phyloP scores from a whole-genome alignment of 2,113 vertebrate genomes.

The Ptyas mucosa region DNA sequence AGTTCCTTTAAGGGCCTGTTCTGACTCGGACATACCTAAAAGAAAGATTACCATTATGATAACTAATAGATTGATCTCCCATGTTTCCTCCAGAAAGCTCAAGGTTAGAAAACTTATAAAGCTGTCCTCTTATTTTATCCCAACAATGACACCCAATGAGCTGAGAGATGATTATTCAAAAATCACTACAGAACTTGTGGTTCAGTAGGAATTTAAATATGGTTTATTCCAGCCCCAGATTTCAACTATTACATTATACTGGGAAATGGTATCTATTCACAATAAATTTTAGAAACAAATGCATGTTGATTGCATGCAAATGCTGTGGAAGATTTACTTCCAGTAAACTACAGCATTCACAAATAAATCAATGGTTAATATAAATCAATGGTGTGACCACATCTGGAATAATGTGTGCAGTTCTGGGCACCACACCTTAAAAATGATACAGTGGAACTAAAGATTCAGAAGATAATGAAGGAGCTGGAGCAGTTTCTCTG shows the following conservation, averaged over 20 bases:
- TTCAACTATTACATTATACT: not conserved
- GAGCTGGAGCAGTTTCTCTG: not conserved
- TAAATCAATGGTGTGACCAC: not conserved
- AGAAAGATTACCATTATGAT: conserved; percentile 7
- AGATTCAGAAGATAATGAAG: not conserved
- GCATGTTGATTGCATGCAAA: not conserved
- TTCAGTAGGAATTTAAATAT: not conserved
- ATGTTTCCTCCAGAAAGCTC: not conserved
- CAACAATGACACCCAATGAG: not conserved
- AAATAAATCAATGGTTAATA: not conserved
- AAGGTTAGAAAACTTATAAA: not conserved
- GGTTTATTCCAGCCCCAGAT: not conserved
- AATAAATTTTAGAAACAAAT: not conserved
- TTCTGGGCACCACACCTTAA: not conserved
- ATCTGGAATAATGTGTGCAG: not conserved
- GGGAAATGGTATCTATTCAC: not conserved
- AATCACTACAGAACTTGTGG: not conserved
- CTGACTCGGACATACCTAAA: conserved; percentile 95
- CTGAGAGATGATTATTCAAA: not conserved
- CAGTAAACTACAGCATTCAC: not conserved
- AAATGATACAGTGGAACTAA: not conserved
- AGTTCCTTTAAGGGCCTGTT: conserved; percentile 95
- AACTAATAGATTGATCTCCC: not conserved
- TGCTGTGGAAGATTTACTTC: not conserved
- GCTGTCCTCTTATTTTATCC: not conserved